Conservation (phyloP, 1,140 invertebrate genomes). For the Proctacanthus coquilletti region DNA sequence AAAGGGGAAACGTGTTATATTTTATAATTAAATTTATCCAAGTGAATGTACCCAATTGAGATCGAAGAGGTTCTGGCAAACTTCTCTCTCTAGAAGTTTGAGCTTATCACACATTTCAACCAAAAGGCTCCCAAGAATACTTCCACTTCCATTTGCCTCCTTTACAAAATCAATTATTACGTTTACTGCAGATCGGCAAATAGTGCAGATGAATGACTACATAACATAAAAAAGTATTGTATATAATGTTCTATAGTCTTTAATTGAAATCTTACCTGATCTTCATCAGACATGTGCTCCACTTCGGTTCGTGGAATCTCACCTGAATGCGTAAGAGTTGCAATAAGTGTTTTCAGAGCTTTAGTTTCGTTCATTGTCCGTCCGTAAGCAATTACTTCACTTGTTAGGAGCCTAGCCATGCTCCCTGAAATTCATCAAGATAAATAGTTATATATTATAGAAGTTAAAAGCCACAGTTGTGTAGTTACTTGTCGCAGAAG, state of each 20-base stretch:
- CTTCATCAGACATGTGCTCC: neutral
- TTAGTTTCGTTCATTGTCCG: too few species aligned
- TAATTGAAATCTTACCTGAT: neutral
- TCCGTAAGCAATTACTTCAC: too few species aligned
- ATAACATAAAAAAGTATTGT: slow-evolving; percentile 14
- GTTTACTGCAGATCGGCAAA: slow-evolving; percentile 34
- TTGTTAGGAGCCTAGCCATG: too few species aligned
- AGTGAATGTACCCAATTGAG: slow-evolving; percentile 39
- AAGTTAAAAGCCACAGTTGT: too few species aligned
- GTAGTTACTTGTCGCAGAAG: too few species aligned
- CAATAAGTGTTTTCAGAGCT: too few species aligned
- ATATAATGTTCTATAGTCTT: neutral
- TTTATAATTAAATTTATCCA: slow-evolving; percentile 25
- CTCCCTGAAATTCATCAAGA: too few species aligned
- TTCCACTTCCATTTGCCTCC: slow-evolving; percentile 19
- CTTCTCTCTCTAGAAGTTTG: slow-evolving; percentile 34
- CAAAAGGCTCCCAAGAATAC: slow-evolving; percentile 17
- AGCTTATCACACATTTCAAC: slow-evolving; percentile 35
- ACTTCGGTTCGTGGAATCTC: neutral
- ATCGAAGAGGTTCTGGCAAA: slow-evolving; percentile 40
- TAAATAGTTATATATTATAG: too few species aligned
- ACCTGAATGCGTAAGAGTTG: neutral
- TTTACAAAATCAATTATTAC: slow-evolving; percentile 20
- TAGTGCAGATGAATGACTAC: slow-evolving; percentile 32
- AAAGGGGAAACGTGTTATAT: neutral